Percentiles rank a stretch among this genome's conserved stretches.
Conservation (phyloP, 2,888 invertebrate species). For the Ischnura elegans region DNA sequence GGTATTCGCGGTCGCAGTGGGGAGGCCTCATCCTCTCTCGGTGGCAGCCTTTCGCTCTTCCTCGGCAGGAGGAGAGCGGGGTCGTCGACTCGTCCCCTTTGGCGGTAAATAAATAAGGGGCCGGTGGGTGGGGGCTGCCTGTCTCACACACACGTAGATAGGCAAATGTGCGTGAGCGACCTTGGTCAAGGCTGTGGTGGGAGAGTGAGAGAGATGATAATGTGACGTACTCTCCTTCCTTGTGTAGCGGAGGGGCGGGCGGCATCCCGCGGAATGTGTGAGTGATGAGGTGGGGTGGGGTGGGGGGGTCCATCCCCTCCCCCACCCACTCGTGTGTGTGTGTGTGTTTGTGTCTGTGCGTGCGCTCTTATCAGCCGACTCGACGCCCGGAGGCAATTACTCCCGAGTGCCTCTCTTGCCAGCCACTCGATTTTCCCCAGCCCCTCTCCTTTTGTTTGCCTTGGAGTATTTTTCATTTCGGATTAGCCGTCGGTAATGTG, state of each 20-base stretch:
- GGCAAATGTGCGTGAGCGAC: constrained; percentile 65
- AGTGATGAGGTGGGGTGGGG: neutral
- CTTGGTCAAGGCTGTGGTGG: constrained; percentile 67
- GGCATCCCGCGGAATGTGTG: constrained; percentile 57
- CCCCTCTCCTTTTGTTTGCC: neutral
- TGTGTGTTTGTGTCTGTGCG: too few species aligned
- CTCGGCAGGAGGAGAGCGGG: neutral
- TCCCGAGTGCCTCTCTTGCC: neutral
- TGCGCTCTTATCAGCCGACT: neutral
- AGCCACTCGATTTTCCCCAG: neutral
- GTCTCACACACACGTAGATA: constrained; percentile 60
- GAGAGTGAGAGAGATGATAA: too few species aligned
- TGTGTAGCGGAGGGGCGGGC: constrained; percentile 33
- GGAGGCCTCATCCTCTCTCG: too few species aligned
- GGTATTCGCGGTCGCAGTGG: too few species aligned
- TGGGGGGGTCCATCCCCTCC: neutral
- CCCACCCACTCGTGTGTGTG: neutral
- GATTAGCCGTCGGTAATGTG: too few species aligned
- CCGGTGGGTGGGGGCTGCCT: neutral
- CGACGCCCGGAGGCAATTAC: constrained; percentile 18
- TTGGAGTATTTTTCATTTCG: too few species aligned
- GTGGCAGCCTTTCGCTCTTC: neutral
- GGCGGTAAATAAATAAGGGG: constrained; percentile 65
- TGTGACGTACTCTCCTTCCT: constrained; percentile 63
- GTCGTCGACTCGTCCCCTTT: constrained; percentile 63